Base-by-base conservation (phyloP, 2,797 vertebrate species). In the Gallinago stenura region DNA sequence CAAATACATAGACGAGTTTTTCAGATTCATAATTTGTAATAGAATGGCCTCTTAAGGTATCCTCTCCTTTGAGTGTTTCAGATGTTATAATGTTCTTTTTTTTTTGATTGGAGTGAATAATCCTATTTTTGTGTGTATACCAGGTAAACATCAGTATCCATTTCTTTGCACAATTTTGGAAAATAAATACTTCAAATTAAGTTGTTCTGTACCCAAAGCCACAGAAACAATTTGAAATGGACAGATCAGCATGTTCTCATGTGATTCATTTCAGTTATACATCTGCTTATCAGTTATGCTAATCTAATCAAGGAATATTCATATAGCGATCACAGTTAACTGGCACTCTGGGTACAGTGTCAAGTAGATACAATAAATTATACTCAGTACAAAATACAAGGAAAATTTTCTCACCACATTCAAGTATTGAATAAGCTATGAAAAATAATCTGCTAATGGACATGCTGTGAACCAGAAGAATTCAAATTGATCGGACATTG, bases 1-100 rank as follows among this genome's bases (percentile, higher is more conserved):
- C 58, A 78, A 95, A 92, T 51, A 80, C 31, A 13, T 89, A 65
- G 90, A 66, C 72, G 65, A 51, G 11, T 14, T 96, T 93, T 83
- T 89, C 81, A 95, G 65, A 16, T 15, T 66, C 53, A 48, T 26
- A 10, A 45, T 20, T 22, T 72, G 24, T 60, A 57, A 25, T 15
- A 37, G 22, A 51, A 58, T 28, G 12, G 19, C 12, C 73, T 93
- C n/a, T 56, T 89, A 69, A 5, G 76, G 71, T 45, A 15, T 7
- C 21, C 4, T 51, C 78, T 79, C 65, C 51, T 88, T 64, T n/a
- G 33, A 69, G 22, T 19, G 9, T 24, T 87, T 93, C 71, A 92
- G 41, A 19, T 69, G 19, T 8, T 51, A 8, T 19, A 73, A 65
- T 18, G 56, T 50, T 18, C 0, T 33, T 41, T 72, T 64, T 60